Conservation (phyloP, 2,113 vertebrate species). For the Stomatorhinus ivindoensis region DNA sequence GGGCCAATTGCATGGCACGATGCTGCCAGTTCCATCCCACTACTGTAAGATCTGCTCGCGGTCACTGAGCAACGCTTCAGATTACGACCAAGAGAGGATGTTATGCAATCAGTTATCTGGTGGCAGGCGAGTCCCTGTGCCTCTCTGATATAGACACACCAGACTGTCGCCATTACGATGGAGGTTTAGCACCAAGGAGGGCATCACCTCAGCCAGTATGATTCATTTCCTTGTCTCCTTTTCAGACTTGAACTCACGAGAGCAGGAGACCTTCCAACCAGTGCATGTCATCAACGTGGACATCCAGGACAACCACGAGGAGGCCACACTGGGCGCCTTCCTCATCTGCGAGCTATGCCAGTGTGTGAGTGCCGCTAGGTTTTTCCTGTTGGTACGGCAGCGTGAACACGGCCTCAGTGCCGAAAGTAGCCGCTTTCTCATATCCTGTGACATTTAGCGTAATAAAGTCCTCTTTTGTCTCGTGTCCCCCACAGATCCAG, state of each 20-base stretch:
- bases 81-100: neutral
- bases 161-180: neutral
- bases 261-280: constrained; percentile 90
- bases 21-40: neutral
- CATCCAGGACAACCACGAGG: constrained; percentile 98
- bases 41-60: neutral
- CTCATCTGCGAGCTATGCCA: constrained; percentile 98
- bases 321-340: constrained; percentile 93
- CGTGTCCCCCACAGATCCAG: constrained; percentile 70
- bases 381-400: neutral
- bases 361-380: constrained; percentile 75
- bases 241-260: constrained; percentile 74
- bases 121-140: neutral
- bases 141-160: neutral
- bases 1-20: neutral
- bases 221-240: neutral
- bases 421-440: neutral
- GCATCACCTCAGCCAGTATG: neutral
- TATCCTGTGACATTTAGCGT: neutral
- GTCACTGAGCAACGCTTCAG: neutral
- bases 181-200: neutral
- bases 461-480: neutral
- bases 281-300: constrained; percentile 98
- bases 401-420: neutral
- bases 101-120: neutral